Percentiles rank a stretch among this genome's conserved stretches.
Evolutionary conservation across 2,888 invertebrate genomes (phyloP).

Genomic region (Epinotia nisella): DNA sequence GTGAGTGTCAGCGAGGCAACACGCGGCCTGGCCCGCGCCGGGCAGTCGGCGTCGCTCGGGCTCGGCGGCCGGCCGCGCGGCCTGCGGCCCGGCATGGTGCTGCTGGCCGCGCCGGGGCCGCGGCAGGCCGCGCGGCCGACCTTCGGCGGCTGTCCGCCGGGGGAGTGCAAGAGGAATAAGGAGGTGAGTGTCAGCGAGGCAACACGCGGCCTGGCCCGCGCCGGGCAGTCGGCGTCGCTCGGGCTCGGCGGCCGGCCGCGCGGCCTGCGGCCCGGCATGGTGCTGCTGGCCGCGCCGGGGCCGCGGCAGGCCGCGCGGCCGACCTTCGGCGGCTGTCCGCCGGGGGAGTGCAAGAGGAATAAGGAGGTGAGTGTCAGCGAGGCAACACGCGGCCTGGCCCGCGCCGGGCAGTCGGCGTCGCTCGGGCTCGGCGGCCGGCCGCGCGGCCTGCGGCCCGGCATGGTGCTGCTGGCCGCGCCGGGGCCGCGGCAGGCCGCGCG

Average conservation of each 20-base stretch:
- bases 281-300: slow-evolving; percentile 65
- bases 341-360: too few relatives aligned
- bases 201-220: too few relatives aligned
- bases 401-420: too few relatives aligned
- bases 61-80: slow-evolving; percentile 1
- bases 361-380: too few relatives aligned
- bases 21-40: too few relatives aligned
- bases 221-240: slow-evolving; percentile 95
- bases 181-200: slow-evolving; percentile 12
- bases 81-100: too few relatives aligned
- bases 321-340: too few relatives aligned
- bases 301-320: slow-evolving; percentile 83
- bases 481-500: slow-evolving; percentile 42
- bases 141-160: slow-evolving; percentile 54
- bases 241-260: slow-evolving; percentile 88
- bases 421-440: too few relatives aligned
- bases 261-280: slow-evolving; percentile 69
- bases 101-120: slow-evolving; percentile 55
- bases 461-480: slow-evolving; percentile 55
- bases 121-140: neutral
- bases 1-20: too few relatives aligned
- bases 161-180: slow-evolving; percentile 53
- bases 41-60: too few relatives aligned
- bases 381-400: too few relatives aligned
- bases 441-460: slow-evolving; percentile 44